Conservation (phyloP, 1,140 invertebrate species). For the Cephus cinctus region DNA sequence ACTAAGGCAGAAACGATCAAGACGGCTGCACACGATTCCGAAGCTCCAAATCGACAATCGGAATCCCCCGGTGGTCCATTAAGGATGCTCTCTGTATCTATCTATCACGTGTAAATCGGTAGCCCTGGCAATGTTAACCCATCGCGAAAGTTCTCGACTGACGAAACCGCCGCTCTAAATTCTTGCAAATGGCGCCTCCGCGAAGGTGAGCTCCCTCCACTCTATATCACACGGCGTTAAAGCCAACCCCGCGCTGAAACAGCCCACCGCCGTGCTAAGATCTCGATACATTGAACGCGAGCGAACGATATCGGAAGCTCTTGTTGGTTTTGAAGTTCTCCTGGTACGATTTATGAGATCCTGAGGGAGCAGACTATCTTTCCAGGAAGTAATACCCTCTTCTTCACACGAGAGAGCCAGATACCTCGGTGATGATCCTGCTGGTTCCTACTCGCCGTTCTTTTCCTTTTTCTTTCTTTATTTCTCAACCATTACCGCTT, state of each 20-base stretch:
- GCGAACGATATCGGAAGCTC: background rate
- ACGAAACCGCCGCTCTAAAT: background rate
- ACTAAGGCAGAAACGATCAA: no score
- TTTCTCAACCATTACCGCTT: no score
- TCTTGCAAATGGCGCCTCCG: constrained; percentile 1
- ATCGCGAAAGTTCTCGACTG: constrained; percentile 1
- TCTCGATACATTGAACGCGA: constrained; percentile 3
- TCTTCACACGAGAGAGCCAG: constrained; percentile 11
- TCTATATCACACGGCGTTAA: no score
- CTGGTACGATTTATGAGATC: constrained; percentile 29
- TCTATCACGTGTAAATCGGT: constrained; percentile 5
- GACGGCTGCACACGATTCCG: no score
- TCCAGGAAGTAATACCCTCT: constrained; percentile 29
- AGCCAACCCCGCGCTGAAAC: background rate
- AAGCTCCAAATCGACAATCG: background rate
- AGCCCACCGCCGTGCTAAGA: background rate
- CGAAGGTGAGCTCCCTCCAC: background rate
- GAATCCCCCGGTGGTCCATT: constrained; percentile 8
- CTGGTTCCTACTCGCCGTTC: constrained; percentile 7
- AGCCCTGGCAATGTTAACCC: background rate
- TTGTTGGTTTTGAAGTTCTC: constrained; percentile 20
- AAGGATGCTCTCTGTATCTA: constrained; percentile 1
- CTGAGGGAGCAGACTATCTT: constrained; percentile 24
- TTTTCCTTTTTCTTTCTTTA: constrained; percentile 2
- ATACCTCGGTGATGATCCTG: constrained; percentile 23